phyloP scores from a whole-genome alignment of 2,888 invertebrate species.

The Hyalella azteca region DNA sequence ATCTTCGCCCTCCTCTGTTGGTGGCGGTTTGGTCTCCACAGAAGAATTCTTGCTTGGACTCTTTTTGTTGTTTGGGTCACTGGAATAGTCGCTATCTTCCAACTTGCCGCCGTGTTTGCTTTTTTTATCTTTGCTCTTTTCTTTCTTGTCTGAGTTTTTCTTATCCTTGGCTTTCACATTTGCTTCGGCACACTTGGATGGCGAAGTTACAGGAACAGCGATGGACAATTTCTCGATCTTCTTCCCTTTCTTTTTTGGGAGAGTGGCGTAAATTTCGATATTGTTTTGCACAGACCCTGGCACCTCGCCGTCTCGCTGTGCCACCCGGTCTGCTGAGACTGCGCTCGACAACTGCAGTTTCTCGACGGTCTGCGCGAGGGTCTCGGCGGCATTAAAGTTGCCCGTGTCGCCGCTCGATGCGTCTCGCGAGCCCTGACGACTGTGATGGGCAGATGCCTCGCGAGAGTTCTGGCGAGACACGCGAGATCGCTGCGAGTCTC shows the following conservation, averaged over 20 bases:
- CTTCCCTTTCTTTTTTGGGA: conserved; percentile 82
- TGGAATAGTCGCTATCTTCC: conserved; percentile 59
- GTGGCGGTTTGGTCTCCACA: too few relatives aligned
- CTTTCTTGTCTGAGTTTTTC: conserved; percentile 67
- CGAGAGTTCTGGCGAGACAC: conserved; percentile 55
- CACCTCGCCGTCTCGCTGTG: background rate
- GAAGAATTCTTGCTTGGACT: conserved; percentile 47
- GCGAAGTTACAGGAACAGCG: conserved; percentile 65
- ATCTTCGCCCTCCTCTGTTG: conserved; percentile 55
- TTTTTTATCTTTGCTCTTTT: conserved; percentile 65
- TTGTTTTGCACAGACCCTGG: conserved; percentile 66
- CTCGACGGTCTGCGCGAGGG: conserved; percentile 55
- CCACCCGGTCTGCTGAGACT: background rate
- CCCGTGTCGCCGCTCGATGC: conserved; percentile 53
- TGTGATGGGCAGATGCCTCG: conserved; percentile 67
- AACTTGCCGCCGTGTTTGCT: conserved; percentile 52
- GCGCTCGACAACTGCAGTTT: conserved; percentile 50
- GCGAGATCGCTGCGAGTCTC: conserved; percentile 57
- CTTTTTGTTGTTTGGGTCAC: conserved; percentile 57
- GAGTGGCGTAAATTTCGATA: conserved; percentile 88
- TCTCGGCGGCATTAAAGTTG: conserved; percentile 51
- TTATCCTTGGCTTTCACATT: conserved; percentile 69
- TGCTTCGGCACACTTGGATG: too few relatives aligned
- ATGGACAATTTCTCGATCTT: conserved; percentile 64
- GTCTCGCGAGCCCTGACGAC: conserved; percentile 71